These are phyloP conservation scores for Echeneis naucrates DNA, from an alignment of 2,797 vertebrate species.

Conservation along the genomic window DNA sequence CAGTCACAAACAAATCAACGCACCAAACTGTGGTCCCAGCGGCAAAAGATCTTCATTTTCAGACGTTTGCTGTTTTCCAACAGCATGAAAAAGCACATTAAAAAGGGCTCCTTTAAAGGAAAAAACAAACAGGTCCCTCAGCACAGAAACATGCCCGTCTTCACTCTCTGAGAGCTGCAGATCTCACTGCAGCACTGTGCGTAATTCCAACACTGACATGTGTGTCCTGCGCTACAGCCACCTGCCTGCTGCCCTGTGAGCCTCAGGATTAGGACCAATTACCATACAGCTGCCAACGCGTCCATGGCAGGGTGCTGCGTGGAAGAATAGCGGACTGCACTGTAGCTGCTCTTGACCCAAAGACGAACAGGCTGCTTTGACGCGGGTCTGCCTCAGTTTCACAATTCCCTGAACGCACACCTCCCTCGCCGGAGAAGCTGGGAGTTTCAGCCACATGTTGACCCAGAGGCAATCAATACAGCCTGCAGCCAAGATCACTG, in stretches of 20 bases:
- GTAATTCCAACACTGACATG: constrained; percentile 64
- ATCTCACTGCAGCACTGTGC: constrained; percentile 30
- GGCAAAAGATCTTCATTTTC: constrained; percentile 89
- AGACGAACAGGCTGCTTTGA: constrained; percentile 37
- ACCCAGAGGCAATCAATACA: constrained; percentile 49
- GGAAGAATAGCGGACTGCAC: constrained; percentile 39
- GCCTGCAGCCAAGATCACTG: constrained; percentile 48
- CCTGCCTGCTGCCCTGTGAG: constrained; percentile 64
- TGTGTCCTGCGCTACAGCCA: constrained; percentile 62
- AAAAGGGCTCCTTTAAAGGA: neutral
- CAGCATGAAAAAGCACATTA: constrained; percentile 60
- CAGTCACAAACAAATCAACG: constrained; percentile 67
- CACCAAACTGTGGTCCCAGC: constrained; percentile 86
- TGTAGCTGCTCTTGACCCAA: constrained; percentile 47
- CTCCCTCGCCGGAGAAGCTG: constrained; percentile 37
- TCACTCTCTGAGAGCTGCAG: neutral
- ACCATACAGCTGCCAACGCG: constrained; percentile 88
- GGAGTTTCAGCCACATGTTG: constrained; percentile 35
- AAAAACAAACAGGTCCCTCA: constrained; percentile 22
- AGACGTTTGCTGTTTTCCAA: constrained; percentile 68
- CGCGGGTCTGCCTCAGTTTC: constrained; percentile 28
- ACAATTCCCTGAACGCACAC: constrained; percentile 40
- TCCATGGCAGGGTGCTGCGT: constrained; percentile 14
- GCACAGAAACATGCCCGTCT: constrained; percentile 27
- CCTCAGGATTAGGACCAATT: constrained; percentile 79